Evolutionary conservation across 2,113 vertebrate species (phyloP).

Genomic region (Hydrolagus affinis): DNA sequence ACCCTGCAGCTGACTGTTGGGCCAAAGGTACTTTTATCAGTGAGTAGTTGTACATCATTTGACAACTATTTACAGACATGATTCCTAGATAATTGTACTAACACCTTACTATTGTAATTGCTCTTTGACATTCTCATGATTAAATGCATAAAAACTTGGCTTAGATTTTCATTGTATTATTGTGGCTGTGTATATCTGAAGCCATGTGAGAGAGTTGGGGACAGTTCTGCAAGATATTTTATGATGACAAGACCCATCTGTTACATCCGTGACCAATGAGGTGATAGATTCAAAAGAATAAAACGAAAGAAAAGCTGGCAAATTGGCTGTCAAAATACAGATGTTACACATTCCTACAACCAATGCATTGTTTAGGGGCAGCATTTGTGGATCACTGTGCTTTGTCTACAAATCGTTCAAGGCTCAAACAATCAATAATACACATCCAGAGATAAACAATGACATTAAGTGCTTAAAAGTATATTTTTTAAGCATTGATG

Average conservation of each 20-base stretch:
- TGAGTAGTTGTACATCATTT: neutral
- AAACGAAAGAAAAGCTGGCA: constrained; percentile 28
- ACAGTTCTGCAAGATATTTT: constrained; percentile 19
- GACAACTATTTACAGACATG: neutral
- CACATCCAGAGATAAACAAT: constrained; percentile 9
- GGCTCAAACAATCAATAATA: constrained; percentile 24
- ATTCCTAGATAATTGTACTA: neutral
- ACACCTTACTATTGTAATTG: neutral
- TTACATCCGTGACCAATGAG: constrained; percentile 13
- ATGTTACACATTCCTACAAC: constrained; percentile 5
- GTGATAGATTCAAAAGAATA: neutral
- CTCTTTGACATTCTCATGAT: neutral
- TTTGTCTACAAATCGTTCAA: constrained; percentile 18
- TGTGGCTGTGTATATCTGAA: too few species aligned
- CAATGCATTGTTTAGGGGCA: constrained; percentile 23
- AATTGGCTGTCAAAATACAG: constrained; percentile 22
- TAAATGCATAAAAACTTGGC: neutral
- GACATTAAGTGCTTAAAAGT: constrained; percentile 15
- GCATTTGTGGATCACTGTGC: neutral
- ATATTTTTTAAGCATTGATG: neutral
- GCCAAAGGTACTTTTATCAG: neutral
- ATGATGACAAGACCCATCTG: neutral
- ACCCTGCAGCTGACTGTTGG: too few species aligned
- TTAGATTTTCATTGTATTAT: neutral
- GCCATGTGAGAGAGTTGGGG: neutral